Percentiles rank a stretch among this genome's conserved stretches.
Evolutionary conservation across 2,797 vertebrate genomes (phyloP).

Genomic region (Dermochelys coriacea): DNA sequence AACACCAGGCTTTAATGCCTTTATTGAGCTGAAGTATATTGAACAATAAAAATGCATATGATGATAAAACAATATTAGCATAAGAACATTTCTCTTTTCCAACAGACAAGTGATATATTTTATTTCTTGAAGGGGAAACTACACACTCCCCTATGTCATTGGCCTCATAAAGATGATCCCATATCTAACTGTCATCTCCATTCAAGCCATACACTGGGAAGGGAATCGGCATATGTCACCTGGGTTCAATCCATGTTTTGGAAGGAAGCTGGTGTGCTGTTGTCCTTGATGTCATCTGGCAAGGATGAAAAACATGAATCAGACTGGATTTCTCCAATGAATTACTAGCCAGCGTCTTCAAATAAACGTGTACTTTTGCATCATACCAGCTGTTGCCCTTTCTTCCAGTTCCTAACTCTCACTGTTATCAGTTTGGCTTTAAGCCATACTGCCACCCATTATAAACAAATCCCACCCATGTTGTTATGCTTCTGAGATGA

Average conservation of each 20-base stretch:
- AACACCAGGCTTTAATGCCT: constrained; percentile 6
- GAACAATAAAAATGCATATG: constrained; percentile 15
- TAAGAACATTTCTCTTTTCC: background rate
- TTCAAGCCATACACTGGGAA: background rate
- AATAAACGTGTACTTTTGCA: constrained; percentile 53
- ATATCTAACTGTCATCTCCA: rapidly evolving
- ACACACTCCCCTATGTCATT: background rate
- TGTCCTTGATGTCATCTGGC: constrained; percentile 13
- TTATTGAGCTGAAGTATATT: background rate
- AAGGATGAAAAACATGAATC: constrained; percentile 43
- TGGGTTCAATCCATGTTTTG: background rate
- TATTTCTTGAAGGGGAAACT: background rate
- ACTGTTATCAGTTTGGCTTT: constrained; percentile 3
- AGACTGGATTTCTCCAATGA: constrained; percentile 30
- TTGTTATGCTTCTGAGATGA: constrained; percentile 32
- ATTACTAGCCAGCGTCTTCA: constrained; percentile 43
- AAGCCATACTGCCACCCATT: background rate
- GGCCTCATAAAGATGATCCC: background rate
- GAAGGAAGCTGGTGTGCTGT: background rate
- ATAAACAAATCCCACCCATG: constrained; percentile 58
- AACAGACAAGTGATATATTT: background rate
- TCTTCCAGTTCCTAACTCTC: constrained; percentile 39
- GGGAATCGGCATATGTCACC: background rate
- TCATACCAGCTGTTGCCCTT: constrained; percentile 49
- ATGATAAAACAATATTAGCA: background rate